Percentiles rank a stretch among this genome's conserved stretches.
phyloP scores from a whole-genome alignment of 2,113 vertebrate species.

The Solenodon paradoxus region DNA sequence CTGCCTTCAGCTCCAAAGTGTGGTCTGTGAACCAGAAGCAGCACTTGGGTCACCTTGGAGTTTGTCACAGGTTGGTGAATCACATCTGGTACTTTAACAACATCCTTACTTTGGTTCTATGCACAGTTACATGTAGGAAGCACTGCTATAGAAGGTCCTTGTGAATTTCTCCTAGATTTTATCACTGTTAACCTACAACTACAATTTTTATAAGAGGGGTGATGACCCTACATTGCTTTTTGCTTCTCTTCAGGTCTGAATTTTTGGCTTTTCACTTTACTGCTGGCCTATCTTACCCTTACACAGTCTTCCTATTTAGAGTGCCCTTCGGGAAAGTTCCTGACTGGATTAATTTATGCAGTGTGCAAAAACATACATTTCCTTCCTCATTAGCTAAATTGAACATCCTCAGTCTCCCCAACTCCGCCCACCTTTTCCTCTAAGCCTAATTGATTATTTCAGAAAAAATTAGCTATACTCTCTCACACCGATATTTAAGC shows the following conservation, averaged over 20 bases:
- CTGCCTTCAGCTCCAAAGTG: not conserved
- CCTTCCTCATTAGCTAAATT: not conserved
- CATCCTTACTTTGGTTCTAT: not conserved
- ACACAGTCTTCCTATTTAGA: too few relatives aligned
- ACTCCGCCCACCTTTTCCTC: too few relatives aligned
- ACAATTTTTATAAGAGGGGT: not conserved
- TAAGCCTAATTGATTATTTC: not conserved
- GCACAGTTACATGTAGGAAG: not conserved
- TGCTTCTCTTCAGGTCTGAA: not conserved
- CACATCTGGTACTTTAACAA: not conserved
- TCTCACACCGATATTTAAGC: not conserved
- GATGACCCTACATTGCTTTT: not conserved
- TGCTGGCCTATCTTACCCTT: accelerated
- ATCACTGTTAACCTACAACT: not conserved
- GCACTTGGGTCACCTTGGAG: not conserved
- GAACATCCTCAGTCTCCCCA: too few relatives aligned
- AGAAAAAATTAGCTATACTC: not conserved
- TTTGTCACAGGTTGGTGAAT: not conserved
- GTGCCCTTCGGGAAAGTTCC: not conserved
- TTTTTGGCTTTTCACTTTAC: not conserved
- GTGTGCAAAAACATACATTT: not conserved
- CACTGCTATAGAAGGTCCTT: not conserved
- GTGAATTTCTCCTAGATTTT: not conserved
- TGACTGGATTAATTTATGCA: not conserved
- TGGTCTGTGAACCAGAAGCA: not conserved